These are phyloP conservation scores for Agonopterix arenella DNA, from an alignment of 2,888 invertebrate genomes.

Conservation along the genomic window DNA sequence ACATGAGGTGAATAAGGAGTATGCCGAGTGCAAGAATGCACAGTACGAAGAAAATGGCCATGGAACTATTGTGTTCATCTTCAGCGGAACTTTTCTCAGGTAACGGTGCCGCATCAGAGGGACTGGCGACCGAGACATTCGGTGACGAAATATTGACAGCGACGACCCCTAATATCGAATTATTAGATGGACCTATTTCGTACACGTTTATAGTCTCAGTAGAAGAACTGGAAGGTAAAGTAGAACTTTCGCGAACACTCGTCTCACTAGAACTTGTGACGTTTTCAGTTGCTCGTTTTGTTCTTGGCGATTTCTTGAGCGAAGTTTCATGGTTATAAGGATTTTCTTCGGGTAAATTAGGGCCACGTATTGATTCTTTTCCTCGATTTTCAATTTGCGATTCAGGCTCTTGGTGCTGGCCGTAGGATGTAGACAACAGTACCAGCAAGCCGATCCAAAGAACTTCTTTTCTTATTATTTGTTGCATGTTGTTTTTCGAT, in stretches of 20 bases:
- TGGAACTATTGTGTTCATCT: conserved; percentile 96
- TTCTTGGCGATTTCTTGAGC: conserved; percentile 29
- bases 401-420: conserved; percentile 1
- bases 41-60: conserved; percentile 98
- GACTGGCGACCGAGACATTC: conserved; percentile 69
- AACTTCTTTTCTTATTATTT: conserved; percentile 18
- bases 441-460: conserved; percentile 26
- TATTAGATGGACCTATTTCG: conserved; percentile 50
- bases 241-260: conserved; percentile 24
- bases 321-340: background rate
- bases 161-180: conserved; percentile 43
- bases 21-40: conserved; percentile 97
- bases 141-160: conserved; percentile 52
- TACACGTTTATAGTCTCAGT: conserved; percentile 42
- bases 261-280: conserved; percentile 45
- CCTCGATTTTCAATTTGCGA: conserved; percentile 4
- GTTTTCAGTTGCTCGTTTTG: conserved; percentile 42
- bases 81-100: conserved; percentile 95
- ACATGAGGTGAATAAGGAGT: conserved; percentile 94
- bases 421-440: conserved; percentile 13
- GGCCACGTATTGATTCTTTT: conserved; percentile 1
- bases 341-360: background rate
- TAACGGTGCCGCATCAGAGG: conserved; percentile 86
- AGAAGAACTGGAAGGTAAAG: conserved; percentile 28
- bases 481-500: conserved; percentile 2